phyloP scores from a whole-genome alignment of 2,797 vertebrate species.

The Pyrocephalus nanus region DNA sequence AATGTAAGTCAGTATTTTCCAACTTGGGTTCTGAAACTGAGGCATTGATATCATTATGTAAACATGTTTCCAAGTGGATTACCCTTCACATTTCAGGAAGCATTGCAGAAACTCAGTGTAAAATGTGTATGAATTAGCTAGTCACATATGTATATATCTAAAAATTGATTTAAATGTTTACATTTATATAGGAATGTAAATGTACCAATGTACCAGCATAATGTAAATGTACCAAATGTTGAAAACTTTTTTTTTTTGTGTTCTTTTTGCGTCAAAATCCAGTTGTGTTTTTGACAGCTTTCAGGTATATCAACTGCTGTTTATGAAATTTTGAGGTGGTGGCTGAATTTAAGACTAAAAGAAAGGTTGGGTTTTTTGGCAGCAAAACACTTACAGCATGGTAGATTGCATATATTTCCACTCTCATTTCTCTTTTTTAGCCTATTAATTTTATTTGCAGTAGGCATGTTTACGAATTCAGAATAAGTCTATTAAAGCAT shows the following conservation, averaged over 20 bases:
- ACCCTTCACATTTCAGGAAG: not conserved
- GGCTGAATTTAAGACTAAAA: not conserved
- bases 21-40: not conserved
- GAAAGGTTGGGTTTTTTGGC: not conserved
- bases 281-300: not conserved
- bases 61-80: not conserved
- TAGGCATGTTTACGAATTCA: not conserved
- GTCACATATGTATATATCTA: not conserved
- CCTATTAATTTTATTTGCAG: not conserved
- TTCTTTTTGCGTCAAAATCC: not conserved
- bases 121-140: not conserved
- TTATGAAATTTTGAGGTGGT: not conserved
- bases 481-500: not conserved
- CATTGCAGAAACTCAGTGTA: not conserved
- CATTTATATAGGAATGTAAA: not conserved
- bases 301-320: not conserved
- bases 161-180: not conserved
- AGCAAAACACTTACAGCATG: not conserved
- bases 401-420: not conserved
- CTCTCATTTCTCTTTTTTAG: not conserved
- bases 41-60: not conserved
- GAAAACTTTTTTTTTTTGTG: not conserved
- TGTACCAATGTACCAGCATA: not conserved
- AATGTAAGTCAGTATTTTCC: not conserved
- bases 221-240: not conserved